Base-by-base conservation (phyloP, 2,888 invertebrate genomes). In the Lasioglossum lativentre region DNA sequence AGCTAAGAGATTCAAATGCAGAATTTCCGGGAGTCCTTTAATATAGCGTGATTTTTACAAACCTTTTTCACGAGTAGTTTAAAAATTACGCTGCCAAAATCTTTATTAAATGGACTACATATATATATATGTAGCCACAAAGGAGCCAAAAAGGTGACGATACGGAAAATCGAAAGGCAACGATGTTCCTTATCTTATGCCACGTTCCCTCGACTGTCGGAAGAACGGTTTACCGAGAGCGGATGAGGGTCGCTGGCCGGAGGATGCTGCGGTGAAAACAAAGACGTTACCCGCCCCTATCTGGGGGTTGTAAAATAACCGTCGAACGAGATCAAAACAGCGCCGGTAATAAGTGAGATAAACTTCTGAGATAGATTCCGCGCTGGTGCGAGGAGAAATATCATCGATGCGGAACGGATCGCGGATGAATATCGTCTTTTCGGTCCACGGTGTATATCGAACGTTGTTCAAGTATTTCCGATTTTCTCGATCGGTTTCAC, bases 261-360 rank as follows among this genome's bases (percentile, higher is more conserved):
- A 85, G 90, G 91, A 91, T 90, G 92, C 89, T 91, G 93, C 93
- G 93, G 93, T 92, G 94, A 95, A 95, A 95, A 95, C 95, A 95
- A 95, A 95, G 95, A 95, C 94, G 93, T 95, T 93, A 94, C 91
- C 93, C 91, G 92, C 88, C 91, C 92, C 93, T 94, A 94, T 94
- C 94, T 92, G 85, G 88, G 88, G 92, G 93, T 93, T 93, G 94
- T 95, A 94, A 95, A 95, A 95, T 94, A 95, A 94, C 92, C 94
- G 93, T 93, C 93, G 94, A 94, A 94, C 92, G 93, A 93, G 90
- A 89, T 85, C 88, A 89, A 91, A 90, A 90, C 91, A 90, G 88
- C 70, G 40, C 23, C 40, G 70, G 70, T 93, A 94, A 94, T 94
- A 94, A 94, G 94, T 93, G 94, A 93, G 94, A 94, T 94, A 94